Evolutionary conservation across 1,140 invertebrate species (phyloP), one percentile per base, ranked within the genome.

Genomic region (Vollenhovia emeryi): DNA sequence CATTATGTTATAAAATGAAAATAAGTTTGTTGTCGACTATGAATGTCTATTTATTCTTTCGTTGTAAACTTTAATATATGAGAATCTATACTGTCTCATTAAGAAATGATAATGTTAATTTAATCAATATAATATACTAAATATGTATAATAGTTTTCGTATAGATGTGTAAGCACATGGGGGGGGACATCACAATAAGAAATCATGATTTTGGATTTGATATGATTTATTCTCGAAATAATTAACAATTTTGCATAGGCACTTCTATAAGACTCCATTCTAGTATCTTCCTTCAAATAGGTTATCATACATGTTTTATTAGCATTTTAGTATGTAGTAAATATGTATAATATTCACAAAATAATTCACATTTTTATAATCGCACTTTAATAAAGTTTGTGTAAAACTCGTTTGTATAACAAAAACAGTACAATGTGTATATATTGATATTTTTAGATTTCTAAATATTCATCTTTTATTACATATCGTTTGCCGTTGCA

Each of bases 301-400:
- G 50, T 30, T 66, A 69, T 57, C 40, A 30, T 64, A 50, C 66
- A 74, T 52, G 21, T 57, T 30, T 89, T 50, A 24, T 91, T 91
- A 91, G 36, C 82, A 89, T 91, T n/a, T 91, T 84, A 89, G 88
- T 91, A 92, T 75, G 87, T 62, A 83, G 92, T 91, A 94, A 89
- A 92, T 93, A 94, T 94, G 87, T 94, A 93, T 93, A 93, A 87
- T 94, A 94, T 94, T 93, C 93, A 94, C 93, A 94, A 93, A 87
- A 84, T 89, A 84, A 86, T 91, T 79, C 85, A 69, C 71, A 75
- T 60, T 89, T 55, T 79, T 59, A 62, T 71, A 62, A 84, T 66
- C 76, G 87, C 75, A 62, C 88, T 87, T 88, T 91, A 90, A 93
- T 94, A 94, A 94, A 93, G 93, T 94, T 93, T 93, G 89, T 94